A percentile compares a stretch with the other conserved stretches of the same genome.
These are phyloP conservation scores for Porites evermanni DNA, from an alignment of 92 coral and sea anemone genomes.

Conservation along the genomic window DNA sequence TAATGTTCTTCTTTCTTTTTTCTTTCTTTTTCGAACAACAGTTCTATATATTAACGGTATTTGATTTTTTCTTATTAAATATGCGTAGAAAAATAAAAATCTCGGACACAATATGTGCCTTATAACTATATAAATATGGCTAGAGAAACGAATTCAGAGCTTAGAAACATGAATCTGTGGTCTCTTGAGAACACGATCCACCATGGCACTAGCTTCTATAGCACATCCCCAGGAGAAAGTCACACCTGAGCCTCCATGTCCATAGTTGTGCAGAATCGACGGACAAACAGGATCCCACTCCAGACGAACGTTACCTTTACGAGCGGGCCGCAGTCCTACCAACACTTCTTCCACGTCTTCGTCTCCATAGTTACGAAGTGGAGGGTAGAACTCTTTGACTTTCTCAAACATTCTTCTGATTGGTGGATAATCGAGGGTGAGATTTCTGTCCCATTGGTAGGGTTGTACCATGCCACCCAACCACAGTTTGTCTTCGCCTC, in stretches of 20 bases:
- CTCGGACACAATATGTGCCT: too few species aligned
- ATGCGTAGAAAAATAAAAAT: too few species aligned
- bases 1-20: too few species aligned
- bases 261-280: constrained; percentile 65
- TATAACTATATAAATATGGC: neutral
- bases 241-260: constrained; percentile 64
- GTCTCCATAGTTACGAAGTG: constrained; percentile 47
- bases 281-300: constrained; percentile 65
- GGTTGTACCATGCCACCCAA: constrained; percentile 58
- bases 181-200: constrained; percentile 38
- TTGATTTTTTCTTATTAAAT: too few species aligned
- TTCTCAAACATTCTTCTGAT: constrained; percentile 55
- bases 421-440: constrained; percentile 41
- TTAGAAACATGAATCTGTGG: constrained; percentile 36
- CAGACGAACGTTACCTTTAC: constrained; percentile 51
- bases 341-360: constrained; percentile 43
- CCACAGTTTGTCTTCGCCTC: constrained; percentile 52
- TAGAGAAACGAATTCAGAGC: neutral
- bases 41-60: too few species aligned
- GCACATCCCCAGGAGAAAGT: constrained; percentile 82
- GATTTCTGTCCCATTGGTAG: constrained; percentile 47
- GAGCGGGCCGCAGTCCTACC: constrained; percentile 56
- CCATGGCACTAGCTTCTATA: constrained; percentile 46
- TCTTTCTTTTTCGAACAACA: too few species aligned
- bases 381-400: constrained; percentile 52